phyloP scores from a whole-genome alignment of 2,113 vertebrate genomes.

The Pyrgilauda ruficollis region DNA sequence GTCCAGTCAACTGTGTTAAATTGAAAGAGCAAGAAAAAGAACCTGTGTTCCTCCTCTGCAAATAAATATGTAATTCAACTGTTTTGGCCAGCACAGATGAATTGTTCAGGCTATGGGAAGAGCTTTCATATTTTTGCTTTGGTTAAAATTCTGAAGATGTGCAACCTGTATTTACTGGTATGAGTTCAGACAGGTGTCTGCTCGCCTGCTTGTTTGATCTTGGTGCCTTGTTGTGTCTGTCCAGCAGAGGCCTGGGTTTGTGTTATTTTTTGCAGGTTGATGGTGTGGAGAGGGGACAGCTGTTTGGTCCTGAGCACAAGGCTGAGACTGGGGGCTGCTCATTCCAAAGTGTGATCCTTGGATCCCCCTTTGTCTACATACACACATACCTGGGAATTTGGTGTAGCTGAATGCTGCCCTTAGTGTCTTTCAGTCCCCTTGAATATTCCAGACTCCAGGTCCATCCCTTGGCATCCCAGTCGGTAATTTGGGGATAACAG shows the following conservation, averaged over 20 bases:
- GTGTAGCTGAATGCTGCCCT: neutral
- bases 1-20: neutral
- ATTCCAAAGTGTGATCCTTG: neutral
- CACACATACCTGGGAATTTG: neutral
- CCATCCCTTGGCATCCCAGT: neutral
- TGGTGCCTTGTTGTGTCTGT: neutral
- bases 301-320: neutral
- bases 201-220: slow-evolving; percentile 26
- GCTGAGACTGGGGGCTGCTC: neutral
- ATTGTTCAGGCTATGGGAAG: neutral
- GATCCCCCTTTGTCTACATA: neutral
- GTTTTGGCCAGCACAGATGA: neutral
- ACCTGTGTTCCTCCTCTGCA: neutral
- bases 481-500: neutral
- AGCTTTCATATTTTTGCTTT: neutral
- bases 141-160: neutral
- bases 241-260: neutral
- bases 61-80: neutral
- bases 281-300: no score
- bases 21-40: slow-evolving; percentile 2
- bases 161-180: slow-evolving; percentile 33
- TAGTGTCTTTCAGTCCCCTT: fast-evolving
- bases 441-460: slow-evolving; percentile 9
- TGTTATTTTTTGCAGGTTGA: neutral
- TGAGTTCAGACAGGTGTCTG: slow-evolving; percentile 11